A percentile compares a stretch with the other conserved stretches of the same genome.
These are phyloP conservation scores for Drosophila merina DNA, from an alignment of 2,888 invertebrate species.

Conservation along the genomic window DNA sequence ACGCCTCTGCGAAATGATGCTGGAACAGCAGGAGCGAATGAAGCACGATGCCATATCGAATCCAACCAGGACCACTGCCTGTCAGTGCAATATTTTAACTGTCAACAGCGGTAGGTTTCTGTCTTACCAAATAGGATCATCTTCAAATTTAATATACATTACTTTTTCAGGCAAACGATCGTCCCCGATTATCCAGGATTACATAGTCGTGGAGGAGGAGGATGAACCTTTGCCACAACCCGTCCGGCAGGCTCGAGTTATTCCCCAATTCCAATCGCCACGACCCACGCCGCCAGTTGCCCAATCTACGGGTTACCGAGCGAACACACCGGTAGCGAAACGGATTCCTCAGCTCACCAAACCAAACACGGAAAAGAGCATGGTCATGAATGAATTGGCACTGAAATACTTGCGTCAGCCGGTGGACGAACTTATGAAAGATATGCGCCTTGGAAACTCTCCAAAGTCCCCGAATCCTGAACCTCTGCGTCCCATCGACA, in stretches of 20 bases:
- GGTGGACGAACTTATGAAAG: constrained; percentile 76
- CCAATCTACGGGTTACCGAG: constrained; percentile 75
- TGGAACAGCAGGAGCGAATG: constrained; percentile 14
- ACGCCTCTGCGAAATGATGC: constrained; percentile 58
- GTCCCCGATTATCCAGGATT: constrained; percentile 58
- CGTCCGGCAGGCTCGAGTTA: constrained; percentile 20
- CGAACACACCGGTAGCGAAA: constrained; percentile 63
- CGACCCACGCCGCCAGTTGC: constrained; percentile 62
- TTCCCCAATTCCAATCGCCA: constrained; percentile 59
- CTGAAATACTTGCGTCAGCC: constrained; percentile 80
- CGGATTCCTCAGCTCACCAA: constrained; percentile 46
- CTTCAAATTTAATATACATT: not conserved
- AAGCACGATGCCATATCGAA: not conserved
- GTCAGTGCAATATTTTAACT: constrained; percentile 57
- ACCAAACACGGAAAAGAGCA: constrained; percentile 77
- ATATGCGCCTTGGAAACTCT: constrained; percentile 53
- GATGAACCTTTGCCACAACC: constrained; percentile 34
- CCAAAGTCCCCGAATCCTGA: constrained; percentile 25
- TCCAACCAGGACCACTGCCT: constrained; percentile 28
- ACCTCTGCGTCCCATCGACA: constrained; percentile 69
- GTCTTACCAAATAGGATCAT: too few relatives aligned
- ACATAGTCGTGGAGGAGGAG: constrained; percentile 58
- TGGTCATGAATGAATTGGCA: constrained; percentile 82
- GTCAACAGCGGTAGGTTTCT: constrained; percentile 36
- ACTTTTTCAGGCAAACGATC: constrained; percentile 38